A percentile compares a stretch with the other conserved stretches of the same genome.
Conservation (phyloP, 2,797 vertebrate genomes). For the Lepilemur ruficaudatus region DNA sequence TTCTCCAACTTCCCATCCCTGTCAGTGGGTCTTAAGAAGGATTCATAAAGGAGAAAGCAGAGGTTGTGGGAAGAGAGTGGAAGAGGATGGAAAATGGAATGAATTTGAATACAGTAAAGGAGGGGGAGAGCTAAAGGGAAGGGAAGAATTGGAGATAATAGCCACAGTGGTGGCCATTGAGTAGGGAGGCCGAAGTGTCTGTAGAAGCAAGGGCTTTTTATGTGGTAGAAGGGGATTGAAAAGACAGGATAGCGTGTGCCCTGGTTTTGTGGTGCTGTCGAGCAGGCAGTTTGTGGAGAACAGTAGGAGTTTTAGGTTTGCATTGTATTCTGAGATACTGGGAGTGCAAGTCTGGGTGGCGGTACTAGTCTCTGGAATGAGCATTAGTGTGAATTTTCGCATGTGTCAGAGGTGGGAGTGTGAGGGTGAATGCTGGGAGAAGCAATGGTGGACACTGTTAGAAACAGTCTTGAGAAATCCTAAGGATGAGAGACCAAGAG, state of each 20-base stretch:
- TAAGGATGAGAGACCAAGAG: neutral
- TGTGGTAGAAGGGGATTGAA: slow-evolving; percentile 3
- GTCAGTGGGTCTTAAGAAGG: neutral
- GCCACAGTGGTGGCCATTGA: neutral
- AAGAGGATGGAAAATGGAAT: neutral
- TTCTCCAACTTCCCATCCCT: neutral
- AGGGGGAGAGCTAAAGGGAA: neutral
- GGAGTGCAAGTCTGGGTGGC: neutral
- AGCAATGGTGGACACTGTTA: neutral
- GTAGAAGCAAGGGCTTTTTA: neutral
- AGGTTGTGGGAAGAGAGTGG: neutral
- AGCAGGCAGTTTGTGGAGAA: slow-evolving; percentile 11
- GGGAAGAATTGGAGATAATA: neutral
- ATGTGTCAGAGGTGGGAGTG: neutral
- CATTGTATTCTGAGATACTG: neutral
- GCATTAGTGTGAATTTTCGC: neutral
- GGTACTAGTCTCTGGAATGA: neutral
- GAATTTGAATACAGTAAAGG: neutral
- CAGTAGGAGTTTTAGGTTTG: slow-evolving; percentile 15
- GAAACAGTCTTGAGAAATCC: neutral
- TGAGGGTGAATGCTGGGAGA: neutral
- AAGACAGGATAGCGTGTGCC: neutral
- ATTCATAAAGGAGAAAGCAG: neutral
- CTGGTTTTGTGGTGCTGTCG: slow-evolving; percentile 16
- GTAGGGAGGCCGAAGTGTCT: neutral